A percentile compares a stretch with the other conserved stretches of the same genome.
Evolutionary conservation across 2,888 invertebrate species (phyloP).

Genomic region (Rotaria magnacalcarata): DNA sequence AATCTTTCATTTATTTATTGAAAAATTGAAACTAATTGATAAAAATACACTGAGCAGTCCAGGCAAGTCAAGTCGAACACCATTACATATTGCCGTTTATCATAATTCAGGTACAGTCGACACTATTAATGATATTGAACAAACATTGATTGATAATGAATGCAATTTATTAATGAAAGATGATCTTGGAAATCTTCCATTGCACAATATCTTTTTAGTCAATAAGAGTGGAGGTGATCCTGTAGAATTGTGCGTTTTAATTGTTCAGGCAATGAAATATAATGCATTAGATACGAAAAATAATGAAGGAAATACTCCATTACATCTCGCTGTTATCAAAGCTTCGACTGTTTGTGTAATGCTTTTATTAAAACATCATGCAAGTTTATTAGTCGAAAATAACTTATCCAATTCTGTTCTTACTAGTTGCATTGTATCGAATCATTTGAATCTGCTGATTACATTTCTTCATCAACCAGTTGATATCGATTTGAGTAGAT

Average conservation of each 20-base stretch:
- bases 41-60: neutral
- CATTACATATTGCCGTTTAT: constrained; percentile 19
- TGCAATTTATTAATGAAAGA: neutral
- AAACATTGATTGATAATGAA: constrained; percentile 20
- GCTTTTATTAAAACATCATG: neutral
- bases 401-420: neutral
- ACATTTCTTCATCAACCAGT: constrained; percentile 1
- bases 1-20: neutral
- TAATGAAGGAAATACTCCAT: constrained; percentile 25
- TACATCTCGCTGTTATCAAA: neutral
- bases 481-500: neutral
- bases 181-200: constrained; percentile 23
- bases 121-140: neutral
- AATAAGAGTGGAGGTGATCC: neutral
- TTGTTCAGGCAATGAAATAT: neutral
- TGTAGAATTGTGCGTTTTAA: neutral
- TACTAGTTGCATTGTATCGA: neutral
- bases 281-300: neutral
- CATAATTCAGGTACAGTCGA: constrained; percentile 5
- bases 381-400: neutral
- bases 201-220: neutral
- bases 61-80: neutral
- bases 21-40: neutral
- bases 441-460: neutral
- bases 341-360: constrained; percentile 16